Percentiles rank a stretch among this genome's conserved stretches.
phyloP scores from a whole-genome alignment of 2,797 vertebrate species.

The Holocentrus rufus region DNA sequence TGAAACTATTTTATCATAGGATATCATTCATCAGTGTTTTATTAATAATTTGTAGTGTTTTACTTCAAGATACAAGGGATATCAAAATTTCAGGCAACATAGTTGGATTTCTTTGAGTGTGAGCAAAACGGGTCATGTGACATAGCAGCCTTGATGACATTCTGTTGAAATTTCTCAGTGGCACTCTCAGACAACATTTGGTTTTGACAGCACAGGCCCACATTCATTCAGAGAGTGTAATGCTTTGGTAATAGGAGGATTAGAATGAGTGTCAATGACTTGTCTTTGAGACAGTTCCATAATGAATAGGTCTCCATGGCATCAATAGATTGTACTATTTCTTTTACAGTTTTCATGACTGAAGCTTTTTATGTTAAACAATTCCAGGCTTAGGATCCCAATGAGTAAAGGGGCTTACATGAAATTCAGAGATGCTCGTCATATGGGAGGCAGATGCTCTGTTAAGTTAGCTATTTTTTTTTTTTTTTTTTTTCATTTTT shows the following conservation, averaged over 20 bases:
- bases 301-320: constrained; percentile 6
- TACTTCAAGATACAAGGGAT: background rate
- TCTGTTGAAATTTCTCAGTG: constrained; percentile 2
- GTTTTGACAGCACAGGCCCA: background rate
- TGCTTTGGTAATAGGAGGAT: constrained; percentile 10
- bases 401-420: constrained; percentile 32
- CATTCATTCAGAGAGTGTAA: constrained; percentile 10
- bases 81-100: background rate
- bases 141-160: background rate
- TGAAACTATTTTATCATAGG: background rate
- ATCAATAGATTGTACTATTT: constrained; percentile 27
- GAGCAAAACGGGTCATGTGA: background rate
- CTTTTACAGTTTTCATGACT: constrained; percentile 21
- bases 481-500: constrained; percentile 50
- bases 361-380: constrained; percentile 38
- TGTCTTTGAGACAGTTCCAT: constrained; percentile 2
- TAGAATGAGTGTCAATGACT: background rate
- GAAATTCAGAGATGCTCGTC: constrained; percentile 27
- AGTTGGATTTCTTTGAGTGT: background rate
- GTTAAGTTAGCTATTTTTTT: constrained; percentile 45
- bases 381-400: constrained; percentile 36
- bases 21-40: background rate
- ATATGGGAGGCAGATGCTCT: constrained; percentile 28
- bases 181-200: background rate
- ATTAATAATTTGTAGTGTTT: background rate